Base-by-base conservation (phyloP, 2,797 vertebrate genomes). In the Telmatherina bonti region DNA sequence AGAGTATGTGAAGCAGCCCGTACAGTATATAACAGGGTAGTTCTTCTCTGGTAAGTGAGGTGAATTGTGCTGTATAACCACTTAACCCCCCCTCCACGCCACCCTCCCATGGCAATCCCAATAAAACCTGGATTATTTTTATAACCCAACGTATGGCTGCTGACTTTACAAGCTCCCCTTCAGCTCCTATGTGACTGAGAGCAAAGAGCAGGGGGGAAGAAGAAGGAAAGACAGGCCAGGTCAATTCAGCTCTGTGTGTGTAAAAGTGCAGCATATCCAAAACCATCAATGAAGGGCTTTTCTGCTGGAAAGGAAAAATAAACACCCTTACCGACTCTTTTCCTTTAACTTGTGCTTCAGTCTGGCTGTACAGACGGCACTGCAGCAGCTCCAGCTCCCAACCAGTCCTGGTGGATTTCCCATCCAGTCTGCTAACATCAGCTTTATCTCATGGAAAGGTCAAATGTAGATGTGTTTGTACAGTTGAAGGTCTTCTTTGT, bases 91-190 rank as follows among this genome's bases (percentile, higher is more conserved):
- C 74, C 59, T 65, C 72, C 29, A 38, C 75, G 60, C 74, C 87
- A 78, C 61, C 79, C 61, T 81, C 86, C 87, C 78, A 74, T 82
- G 70, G 84, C 88, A 88, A 88, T 90, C 89, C 88, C 87, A 94
- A 90, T 93, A 93, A 94, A 94, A 92, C 82, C 71, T 73, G 89
- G 92, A 93, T 94, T 95, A 93, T 94, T 94, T 93, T 92, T 91
- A 89, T 90, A 92, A 88, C 78, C 73, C 74, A 81, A 87, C 79
- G 74, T 87, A 81, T 80, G 74, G 85, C 87, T 90, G 82, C 90
- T 90, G 92, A 92, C 89, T 93, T 93, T 91, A 92, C 88, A 91
- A 89, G 90, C 84, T 75, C 77, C 76, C 74, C 79, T 75, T 80
- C 69, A 79, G 83, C 85, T 71, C 69, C 82, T 69, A 74, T 79